phyloP scores from a whole-genome alignment of 2,113 vertebrate species.

The Sylvietta virens region DNA sequence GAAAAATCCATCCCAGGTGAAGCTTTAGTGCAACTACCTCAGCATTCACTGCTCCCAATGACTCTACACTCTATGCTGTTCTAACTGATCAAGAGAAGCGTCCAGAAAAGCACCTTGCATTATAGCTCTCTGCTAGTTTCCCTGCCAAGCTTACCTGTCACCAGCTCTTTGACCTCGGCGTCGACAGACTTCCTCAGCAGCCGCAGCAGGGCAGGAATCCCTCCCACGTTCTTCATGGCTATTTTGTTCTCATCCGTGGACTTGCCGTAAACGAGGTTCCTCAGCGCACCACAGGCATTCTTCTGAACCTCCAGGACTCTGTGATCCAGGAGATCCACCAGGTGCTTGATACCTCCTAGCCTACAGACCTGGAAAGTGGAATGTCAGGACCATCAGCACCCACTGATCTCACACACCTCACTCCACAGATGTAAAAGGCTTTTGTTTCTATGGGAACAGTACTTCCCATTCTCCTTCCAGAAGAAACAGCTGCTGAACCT shows the following conservation, averaged over 20 bases:
- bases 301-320: conserved; percentile 93
- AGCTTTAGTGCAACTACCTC: background rate
- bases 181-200: conserved; percentile 91
- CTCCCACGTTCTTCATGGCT: conserved; percentile 91
- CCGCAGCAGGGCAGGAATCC: conserved; percentile 89
- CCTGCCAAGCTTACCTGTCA: conserved; percentile 81
- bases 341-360: conserved; percentile 91
- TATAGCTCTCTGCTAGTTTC: background rate
- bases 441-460: background rate
- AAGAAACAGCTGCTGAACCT: background rate
- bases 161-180: conserved; percentile 91
- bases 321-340: conserved; percentile 95
- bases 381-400: background rate
- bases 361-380: conserved; percentile 80
- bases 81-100: background rate
- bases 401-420: background rate
- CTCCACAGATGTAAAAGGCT: background rate
- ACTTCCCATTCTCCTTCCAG: background rate
- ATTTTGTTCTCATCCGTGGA: conserved; percentile 95
- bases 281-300: conserved; percentile 91
- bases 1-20: background rate
- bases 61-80: background rate
- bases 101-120: background rate
- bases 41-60: background rate
- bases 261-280: conserved; percentile 95